Percentiles rank a stretch among this genome's conserved stretches.
These are phyloP conservation scores for Marasmarcha lunaedactyla DNA, from an alignment of 2,888 invertebrate species.

Conservation along the genomic window DNA sequence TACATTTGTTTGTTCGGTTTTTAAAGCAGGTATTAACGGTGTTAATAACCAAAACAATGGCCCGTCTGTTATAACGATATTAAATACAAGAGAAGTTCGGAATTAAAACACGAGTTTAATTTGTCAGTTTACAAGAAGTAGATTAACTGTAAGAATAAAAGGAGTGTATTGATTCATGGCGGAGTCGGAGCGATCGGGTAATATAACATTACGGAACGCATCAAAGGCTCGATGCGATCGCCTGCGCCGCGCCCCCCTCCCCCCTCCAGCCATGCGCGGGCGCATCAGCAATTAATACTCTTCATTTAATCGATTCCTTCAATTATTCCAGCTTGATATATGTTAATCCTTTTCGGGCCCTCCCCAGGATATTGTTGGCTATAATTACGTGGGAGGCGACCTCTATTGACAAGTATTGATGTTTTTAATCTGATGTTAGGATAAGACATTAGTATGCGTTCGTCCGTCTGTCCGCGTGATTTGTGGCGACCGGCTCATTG, in stretches of 20 bases:
- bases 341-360: conserved; percentile 60
- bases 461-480: conserved; percentile 54
- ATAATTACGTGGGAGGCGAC: conserved; percentile 69
- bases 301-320: conserved; percentile 69
- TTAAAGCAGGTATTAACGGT: conserved; percentile 66
- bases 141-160: too few species aligned
- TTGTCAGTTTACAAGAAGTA: too few species aligned
- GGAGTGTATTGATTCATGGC: not conserved
- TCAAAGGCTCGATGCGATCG: conserved; percentile 40
- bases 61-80: too few species aligned
- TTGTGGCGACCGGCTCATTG: conserved; percentile 62
- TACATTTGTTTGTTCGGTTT: conserved; percentile 68
- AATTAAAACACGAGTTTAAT: too few species aligned
- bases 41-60: conserved; percentile 36
- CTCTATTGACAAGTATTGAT: conserved; percentile 69
- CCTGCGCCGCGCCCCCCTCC: conserved; percentile 11
- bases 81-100: too few species aligned
- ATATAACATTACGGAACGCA: conserved; percentile 28
- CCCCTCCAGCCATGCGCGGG: too few species aligned
- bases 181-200: conserved; percentile 21
- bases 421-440: conserved; percentile 70
- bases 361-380: conserved; percentile 65
- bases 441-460: conserved; percentile 65
- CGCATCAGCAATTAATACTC: conserved; percentile 68
- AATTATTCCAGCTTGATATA: conserved; percentile 67